A percentile compares a stretch with the other conserved stretches of the same genome.
phyloP scores from a whole-genome alignment of 2,888 invertebrate species.

The Conomelus anceps region DNA sequence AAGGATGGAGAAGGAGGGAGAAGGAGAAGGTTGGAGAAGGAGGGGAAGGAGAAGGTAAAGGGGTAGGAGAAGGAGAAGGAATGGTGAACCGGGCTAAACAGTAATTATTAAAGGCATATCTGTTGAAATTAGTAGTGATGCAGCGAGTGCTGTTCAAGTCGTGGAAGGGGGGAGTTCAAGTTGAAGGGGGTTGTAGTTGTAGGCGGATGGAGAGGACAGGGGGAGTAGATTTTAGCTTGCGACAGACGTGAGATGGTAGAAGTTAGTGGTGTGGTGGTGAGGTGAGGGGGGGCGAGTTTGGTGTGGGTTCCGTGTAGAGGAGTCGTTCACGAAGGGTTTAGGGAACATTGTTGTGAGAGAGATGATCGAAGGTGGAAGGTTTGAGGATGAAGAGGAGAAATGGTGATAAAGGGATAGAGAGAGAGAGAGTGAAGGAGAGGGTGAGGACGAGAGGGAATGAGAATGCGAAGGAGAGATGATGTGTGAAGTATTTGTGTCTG shows the following conservation, averaged over 20 bases:
- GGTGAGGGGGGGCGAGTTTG: background rate
- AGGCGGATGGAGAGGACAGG: background rate
- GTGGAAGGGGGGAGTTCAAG: no score
- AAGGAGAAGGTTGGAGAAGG: background rate
- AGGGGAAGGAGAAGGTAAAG: background rate
- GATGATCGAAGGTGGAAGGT: background rate
- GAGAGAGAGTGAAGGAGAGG: background rate
- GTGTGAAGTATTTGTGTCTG: background rate
- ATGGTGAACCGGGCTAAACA: background rate
- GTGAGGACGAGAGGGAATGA: background rate
- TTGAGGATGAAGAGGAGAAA: background rate
- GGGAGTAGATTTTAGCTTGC: background rate
- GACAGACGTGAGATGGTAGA: background rate
- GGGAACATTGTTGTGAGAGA: background rate
- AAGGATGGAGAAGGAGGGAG: background rate
- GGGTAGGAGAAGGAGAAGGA: background rate
- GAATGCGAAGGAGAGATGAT: background rate
- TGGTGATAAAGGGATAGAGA: background rate
- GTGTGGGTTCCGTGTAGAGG: background rate
- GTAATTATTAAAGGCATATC: background rate
- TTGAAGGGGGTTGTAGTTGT: background rate
- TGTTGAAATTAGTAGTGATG: background rate
- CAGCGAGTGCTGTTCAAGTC: background rate
- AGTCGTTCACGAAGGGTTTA: background rate
- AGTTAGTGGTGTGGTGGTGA: background rate